These are phyloP conservation scores for Rhinatrema bivittatum DNA, from an alignment of 2,797 vertebrate genomes.

Conservation along the genomic window DNA sequence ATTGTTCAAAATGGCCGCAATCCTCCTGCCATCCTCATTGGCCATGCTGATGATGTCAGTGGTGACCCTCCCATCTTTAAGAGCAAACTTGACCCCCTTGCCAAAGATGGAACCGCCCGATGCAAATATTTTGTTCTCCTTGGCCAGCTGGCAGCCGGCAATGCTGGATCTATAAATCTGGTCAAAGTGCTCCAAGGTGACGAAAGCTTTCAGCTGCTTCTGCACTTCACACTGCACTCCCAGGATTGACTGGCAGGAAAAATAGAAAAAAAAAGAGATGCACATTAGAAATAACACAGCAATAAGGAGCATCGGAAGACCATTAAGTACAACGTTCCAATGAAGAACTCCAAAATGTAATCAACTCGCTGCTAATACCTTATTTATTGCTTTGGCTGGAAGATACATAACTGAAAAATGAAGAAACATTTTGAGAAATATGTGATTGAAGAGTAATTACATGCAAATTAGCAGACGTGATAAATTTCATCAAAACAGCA, in stretches of 20 bases:
- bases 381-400: too few relatives aligned
- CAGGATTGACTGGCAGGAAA: conserved; percentile 76
- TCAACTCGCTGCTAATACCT: too few relatives aligned
- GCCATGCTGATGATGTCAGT: conserved; percentile 93
- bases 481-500: too few relatives aligned
- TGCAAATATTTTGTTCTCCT: conserved; percentile 70
- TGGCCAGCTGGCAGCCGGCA: conserved; percentile 73
- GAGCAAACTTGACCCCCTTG: conserved; percentile 89
- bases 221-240: conserved; percentile 96
- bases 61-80: conserved; percentile 79
- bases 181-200: conserved; percentile 86
- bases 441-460: too few relatives aligned
- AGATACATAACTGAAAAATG: too few relatives aligned
- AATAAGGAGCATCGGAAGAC: not conserved
- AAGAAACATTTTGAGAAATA: too few relatives aligned
- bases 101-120: conserved; percentile 83
- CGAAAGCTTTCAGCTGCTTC: conserved; percentile 91
- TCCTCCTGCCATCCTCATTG: conserved; percentile 85
- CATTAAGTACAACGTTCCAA: too few relatives aligned
- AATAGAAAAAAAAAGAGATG: not conserved
- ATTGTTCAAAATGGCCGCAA: conserved; percentile 83
- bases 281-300: not conserved
- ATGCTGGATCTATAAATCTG: conserved; percentile 80
- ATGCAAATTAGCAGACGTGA: too few relatives aligned
- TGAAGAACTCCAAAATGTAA: too few relatives aligned